Evolutionary conservation across 2,888 invertebrate species (phyloP).

Genomic region (Acanthosoma haemorrhoidale): DNA sequence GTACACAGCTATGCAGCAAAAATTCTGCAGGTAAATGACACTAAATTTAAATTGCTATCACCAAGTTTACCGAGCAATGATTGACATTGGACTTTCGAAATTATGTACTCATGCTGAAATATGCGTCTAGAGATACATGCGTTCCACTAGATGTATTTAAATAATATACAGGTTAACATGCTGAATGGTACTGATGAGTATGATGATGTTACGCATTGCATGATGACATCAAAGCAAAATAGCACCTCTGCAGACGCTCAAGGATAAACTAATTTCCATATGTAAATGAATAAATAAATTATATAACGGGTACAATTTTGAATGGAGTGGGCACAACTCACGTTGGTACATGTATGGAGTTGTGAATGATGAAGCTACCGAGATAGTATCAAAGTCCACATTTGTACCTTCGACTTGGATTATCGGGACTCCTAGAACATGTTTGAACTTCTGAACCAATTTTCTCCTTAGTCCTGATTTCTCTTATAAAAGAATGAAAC

Average conservation of each 20-base stretch:
- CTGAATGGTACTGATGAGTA: not conserved
- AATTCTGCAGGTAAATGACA: not conserved
- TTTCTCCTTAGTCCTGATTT: not conserved
- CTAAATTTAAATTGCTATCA: not conserved
- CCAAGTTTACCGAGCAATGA: not conserved
- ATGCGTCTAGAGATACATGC: not conserved
- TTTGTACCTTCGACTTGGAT: constrained; percentile 52
- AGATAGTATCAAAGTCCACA: constrained; percentile 65
- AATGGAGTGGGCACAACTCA: constrained; percentile 49
- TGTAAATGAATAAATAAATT: not conserved
- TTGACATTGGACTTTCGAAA: not conserved
- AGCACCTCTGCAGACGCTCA: constrained; percentile 5
- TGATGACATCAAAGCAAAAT: not conserved
- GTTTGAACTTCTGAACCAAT: constrained; percentile 24
- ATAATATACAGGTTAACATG: not conserved
- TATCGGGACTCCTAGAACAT: constrained; percentile 51
- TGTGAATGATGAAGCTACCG: constrained; percentile 62
- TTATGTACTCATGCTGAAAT: not conserved
- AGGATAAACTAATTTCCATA: not conserved
- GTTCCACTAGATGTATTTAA: not conserved
- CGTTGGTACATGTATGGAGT: constrained; percentile 67
- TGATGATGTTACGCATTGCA: not conserved
- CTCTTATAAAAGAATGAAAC: not conserved
- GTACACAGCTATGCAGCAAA: not conserved
- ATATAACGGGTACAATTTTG: constrained; percentile 11